phyloP scores from a whole-genome alignment of 2,113 vertebrate genomes.

The human (Homo sapiens) region GRCh38 chr1:219351501-219352000 shows the following conservation, averaged over 20 bases:
- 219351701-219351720: conserved; percentile 9
- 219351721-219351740: not conserved
- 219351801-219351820: not conserved
- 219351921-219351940: not conserved
- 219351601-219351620: not conserved
- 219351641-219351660: not conserved
- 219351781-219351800: not conserved
- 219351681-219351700: conserved; percentile 12
- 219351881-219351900: not conserved
- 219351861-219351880: not conserved
- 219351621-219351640: not conserved
- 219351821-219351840: not conserved
- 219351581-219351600: not conserved
- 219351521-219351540: not conserved
- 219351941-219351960: not conserved
- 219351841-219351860: not conserved
- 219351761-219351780: not conserved
- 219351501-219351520: not conserved
- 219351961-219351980: not conserved
- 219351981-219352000: not conserved
- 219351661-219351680: not conserved
- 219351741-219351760: not conserved
- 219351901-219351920: not conserved
- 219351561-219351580: not conserved
- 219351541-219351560: not conserved